Conservation (phyloP, 2,113 vertebrate genomes). For the Limnothrissa miodon region DNA sequence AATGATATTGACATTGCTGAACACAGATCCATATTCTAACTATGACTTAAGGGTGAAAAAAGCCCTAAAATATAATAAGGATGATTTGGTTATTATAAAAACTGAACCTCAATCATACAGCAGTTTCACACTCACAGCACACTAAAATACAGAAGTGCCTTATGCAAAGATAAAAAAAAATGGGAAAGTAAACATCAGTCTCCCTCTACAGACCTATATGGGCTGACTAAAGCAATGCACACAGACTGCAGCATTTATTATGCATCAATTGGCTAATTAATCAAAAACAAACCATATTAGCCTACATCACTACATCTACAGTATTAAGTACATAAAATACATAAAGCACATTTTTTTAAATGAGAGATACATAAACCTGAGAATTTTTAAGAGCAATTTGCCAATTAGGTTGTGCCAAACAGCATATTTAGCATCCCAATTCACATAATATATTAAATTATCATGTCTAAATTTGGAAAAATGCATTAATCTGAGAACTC, state of each 20-base stretch:
- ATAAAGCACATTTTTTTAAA: no score
- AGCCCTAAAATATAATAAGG: neutral
- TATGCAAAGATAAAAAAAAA: neutral
- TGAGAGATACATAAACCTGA: no score
- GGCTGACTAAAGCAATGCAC: neutral
- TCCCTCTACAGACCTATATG: neutral
- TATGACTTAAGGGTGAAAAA: neutral
- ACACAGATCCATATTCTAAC: neutral
- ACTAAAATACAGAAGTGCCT: neutral
- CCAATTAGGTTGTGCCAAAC: neutral
- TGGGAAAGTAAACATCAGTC: neutral
- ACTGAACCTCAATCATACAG: neutral
- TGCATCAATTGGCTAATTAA: neutral
- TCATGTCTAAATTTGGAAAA: neutral
- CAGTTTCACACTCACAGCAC: slow-evolving; percentile 1
- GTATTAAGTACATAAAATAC: no score
- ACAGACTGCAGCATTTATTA: neutral
- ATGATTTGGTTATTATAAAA: neutral
- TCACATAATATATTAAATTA: neutral
- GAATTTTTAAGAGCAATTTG: no score
- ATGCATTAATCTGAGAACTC: neutral
- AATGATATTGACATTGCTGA: neutral
- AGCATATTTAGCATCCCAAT: no score
- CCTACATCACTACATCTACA: no score
- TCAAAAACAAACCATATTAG: no score